Conservation (phyloP, 2,888 invertebrate species). For the Adelognathus sp. region DNA sequence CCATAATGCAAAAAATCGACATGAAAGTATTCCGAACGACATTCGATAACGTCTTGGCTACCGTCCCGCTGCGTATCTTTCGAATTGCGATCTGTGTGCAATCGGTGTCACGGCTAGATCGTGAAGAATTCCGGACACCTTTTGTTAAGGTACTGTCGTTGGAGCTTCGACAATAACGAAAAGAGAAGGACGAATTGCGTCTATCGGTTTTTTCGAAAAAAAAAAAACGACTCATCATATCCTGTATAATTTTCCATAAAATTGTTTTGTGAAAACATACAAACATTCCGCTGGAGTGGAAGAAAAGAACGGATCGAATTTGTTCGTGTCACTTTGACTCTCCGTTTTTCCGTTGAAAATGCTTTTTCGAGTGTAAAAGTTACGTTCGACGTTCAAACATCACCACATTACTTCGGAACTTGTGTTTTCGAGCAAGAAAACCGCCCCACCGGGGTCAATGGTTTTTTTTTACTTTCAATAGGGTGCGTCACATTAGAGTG, state of each 20-base stretch:
- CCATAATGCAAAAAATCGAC: neutral
- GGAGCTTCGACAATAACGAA: neutral
- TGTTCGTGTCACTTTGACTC: neutral
- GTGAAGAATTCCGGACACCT: neutral
- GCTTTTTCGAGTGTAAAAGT: neutral
- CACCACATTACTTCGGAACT: neutral
- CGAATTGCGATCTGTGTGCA: neutral
- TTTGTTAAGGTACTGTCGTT: neutral
- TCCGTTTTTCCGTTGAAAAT: neutral
- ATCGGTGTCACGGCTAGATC: neutral
- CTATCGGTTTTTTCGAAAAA: neutral
- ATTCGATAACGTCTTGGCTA: conserved; percentile 25
- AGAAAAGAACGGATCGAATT: neutral
- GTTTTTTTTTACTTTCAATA: conserved; percentile 62
- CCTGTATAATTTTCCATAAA: neutral
- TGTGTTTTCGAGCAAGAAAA: neutral
- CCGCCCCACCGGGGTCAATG: neutral
- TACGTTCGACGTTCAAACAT: conserved; percentile 1
- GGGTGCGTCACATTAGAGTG: conserved; percentile 35
- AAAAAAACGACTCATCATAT: too few relatives aligned
- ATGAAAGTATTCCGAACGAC: neutral
- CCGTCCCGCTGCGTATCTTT: neutral
- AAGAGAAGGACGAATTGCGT: neutral
- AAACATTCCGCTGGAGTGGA: neutral
- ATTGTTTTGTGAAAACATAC: too few relatives aligned